A percentile compares a stretch with the other conserved stretches of the same genome.
Evolutionary conservation across 1,140 invertebrate species (phyloP).

Genomic region (Eumeta japonica): DNA sequence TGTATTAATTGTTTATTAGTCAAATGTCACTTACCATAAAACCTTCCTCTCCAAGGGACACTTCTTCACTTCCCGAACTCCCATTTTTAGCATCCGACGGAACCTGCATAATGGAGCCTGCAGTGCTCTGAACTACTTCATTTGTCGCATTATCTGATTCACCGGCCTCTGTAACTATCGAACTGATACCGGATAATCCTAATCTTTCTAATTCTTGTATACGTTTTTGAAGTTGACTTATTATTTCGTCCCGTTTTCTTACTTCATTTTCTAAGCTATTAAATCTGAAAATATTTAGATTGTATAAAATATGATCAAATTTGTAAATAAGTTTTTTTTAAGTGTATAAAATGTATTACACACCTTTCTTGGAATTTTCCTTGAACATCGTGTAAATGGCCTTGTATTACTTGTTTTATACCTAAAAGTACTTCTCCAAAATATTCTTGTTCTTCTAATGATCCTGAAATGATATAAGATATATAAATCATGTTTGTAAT

Average conservation of each 20-base stretch:
- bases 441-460: constrained; percentile 70
- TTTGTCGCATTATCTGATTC: constrained; percentile 6
- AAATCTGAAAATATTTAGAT: constrained; percentile 53
- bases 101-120: too few species aligned
- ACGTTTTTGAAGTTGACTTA: constrained; percentile 69
- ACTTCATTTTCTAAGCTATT: constrained; percentile 74
- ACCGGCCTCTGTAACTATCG: constrained; percentile 6
- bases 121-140: constrained; percentile 14
- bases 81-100: constrained; percentile 25
- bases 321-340: constrained; percentile 1
- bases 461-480: constrained; percentile 35
- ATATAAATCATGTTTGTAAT: constrained; percentile 19
- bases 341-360: constrained; percentile 1
- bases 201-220: constrained; percentile 67
- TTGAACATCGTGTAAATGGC: constrained; percentile 66
- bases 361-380: constrained; percentile 64
- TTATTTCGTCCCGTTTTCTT: constrained; percentile 73
- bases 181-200: constrained; percentile 17
- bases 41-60: constrained; percentile 45
- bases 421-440: constrained; percentile 72
- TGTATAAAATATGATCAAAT: not conserved
- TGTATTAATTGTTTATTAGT: too few species aligned
- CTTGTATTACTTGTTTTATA: constrained; percentile 75
- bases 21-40: constrained; percentile 39
- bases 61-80: constrained; percentile 50